These are phyloP conservation scores for Podarcis siculus DNA, from an alignment of 2,797 vertebrate genomes.

Conservation along the genomic window DNA sequence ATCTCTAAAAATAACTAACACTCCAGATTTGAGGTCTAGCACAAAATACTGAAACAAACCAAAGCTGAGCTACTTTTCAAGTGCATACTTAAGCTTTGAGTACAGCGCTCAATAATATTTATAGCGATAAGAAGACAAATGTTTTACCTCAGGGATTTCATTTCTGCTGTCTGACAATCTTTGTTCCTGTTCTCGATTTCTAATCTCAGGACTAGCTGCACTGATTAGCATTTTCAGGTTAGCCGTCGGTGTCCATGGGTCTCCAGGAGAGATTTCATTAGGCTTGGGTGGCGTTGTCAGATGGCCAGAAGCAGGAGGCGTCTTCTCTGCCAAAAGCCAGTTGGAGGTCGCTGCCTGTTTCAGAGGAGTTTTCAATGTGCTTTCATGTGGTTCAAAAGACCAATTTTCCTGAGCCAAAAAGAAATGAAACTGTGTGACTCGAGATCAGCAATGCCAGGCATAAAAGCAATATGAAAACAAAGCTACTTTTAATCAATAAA, in stretches of 20 bases:
- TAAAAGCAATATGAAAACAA: neutral
- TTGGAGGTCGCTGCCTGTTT: slow-evolving; percentile 69
- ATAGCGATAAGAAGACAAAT: slow-evolving; percentile 78
- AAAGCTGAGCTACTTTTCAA: slow-evolving; percentile 1
- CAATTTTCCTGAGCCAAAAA: slow-evolving; percentile 79
- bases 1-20: slow-evolving; percentile 9
- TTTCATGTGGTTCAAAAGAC: slow-evolving; percentile 74
- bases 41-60: accelerated
- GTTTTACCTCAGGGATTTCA: slow-evolving; percentile 73
- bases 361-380: slow-evolving; percentile 72
- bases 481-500: accelerated
- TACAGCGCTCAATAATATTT: neutral
- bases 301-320: slow-evolving; percentile 75
- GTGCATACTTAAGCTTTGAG: neutral
- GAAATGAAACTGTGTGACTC: slow-evolving; percentile 23
- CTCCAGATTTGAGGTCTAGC: neutral
- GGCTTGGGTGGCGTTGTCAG: slow-evolving; percentile 90
- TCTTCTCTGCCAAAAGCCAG: slow-evolving; percentile 65
- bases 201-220: slow-evolving; percentile 94
- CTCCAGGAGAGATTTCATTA: slow-evolving; percentile 78
- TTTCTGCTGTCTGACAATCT: slow-evolving; percentile 75
- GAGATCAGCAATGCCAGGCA: neutral
- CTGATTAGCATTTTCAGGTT: slow-evolving; percentile 98
- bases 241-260: slow-evolving; percentile 97
- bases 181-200: slow-evolving; percentile 87